Conservation (phyloP, 2,113 vertebrate species). For the Pipra filicauda region DNA sequence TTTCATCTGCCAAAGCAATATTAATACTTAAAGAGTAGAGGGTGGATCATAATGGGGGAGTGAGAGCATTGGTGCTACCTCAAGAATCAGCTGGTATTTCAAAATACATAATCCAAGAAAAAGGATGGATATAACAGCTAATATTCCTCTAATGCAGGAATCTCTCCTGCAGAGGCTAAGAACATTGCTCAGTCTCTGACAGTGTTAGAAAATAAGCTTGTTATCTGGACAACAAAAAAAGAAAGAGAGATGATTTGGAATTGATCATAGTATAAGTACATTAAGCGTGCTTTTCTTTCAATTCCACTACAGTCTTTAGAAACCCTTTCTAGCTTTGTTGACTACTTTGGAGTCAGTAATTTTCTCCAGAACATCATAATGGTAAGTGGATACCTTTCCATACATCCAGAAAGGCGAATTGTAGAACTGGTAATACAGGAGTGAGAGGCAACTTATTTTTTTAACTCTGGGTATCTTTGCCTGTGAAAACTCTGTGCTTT, state of each 20-base stretch:
- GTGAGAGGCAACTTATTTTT: background rate
- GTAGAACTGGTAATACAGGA: background rate
- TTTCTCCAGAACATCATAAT: background rate
- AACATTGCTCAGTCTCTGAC: background rate
- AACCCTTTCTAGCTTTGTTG: background rate
- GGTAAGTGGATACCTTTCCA: background rate
- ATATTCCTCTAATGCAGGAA: background rate
- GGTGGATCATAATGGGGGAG: background rate
- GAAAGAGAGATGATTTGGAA: background rate
- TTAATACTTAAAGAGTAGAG: background rate
- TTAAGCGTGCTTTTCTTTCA: background rate
- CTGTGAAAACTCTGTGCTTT: background rate
- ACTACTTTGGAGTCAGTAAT: background rate
- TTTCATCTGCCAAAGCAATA: background rate
- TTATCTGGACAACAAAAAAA: background rate
- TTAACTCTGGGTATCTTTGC: background rate
- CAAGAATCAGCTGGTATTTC: background rate
- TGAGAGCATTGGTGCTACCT: background rate
- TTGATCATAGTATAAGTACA: background rate
- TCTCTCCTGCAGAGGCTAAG: background rate
- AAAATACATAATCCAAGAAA: background rate
- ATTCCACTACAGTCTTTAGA: background rate
- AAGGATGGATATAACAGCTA: background rate
- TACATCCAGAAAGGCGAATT: background rate
- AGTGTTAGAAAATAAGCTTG: background rate